Conservation (phyloP, 1,140 invertebrate genomes). For the Drosophila leontia region DNA sequence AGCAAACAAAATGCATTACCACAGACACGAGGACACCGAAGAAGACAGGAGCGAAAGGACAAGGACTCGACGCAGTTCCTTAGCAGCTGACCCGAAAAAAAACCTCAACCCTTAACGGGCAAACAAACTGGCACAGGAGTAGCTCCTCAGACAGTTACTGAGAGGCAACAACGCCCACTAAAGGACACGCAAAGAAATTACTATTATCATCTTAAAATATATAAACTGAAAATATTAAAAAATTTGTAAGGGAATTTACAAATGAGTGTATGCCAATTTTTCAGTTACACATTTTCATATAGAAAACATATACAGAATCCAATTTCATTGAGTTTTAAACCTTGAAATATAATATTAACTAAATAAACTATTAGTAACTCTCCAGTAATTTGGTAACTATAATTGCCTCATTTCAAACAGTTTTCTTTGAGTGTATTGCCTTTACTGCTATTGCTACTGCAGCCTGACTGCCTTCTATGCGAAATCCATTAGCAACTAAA, state of each 20-base stretch:
- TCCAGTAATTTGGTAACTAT: neutral
- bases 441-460: slow-evolving; percentile 18
- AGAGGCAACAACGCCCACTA: slow-evolving; percentile 10
- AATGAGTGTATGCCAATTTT: too few relatives aligned
- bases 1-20: slow-evolving; percentile 82
- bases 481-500: slow-evolving; percentile 84
- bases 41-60: slow-evolving; percentile 36
- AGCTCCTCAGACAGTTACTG: slow-evolving; percentile 16
- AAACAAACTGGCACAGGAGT: slow-evolving; percentile 23
- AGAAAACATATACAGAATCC: too few relatives aligned
- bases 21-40: slow-evolving; percentile 36
- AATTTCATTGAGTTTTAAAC: neutral
- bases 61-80: slow-evolving; percentile 49
- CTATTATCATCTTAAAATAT: neutral
- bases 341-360: neutral
- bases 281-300: too few relatives aligned
- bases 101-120: slow-evolving; percentile 35
- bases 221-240: neutral
- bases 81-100: slow-evolving; percentile 54
- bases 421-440: slow-evolving; percentile 4
- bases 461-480: slow-evolving; percentile 63
- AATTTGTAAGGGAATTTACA: too few relatives aligned
- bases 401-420: neutral
- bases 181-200: neutral
- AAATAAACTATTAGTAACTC: too few relatives aligned